phyloP scores from a whole-genome alignment of 2,888 invertebrate species.

The Stenichneumon culpator region DNA sequence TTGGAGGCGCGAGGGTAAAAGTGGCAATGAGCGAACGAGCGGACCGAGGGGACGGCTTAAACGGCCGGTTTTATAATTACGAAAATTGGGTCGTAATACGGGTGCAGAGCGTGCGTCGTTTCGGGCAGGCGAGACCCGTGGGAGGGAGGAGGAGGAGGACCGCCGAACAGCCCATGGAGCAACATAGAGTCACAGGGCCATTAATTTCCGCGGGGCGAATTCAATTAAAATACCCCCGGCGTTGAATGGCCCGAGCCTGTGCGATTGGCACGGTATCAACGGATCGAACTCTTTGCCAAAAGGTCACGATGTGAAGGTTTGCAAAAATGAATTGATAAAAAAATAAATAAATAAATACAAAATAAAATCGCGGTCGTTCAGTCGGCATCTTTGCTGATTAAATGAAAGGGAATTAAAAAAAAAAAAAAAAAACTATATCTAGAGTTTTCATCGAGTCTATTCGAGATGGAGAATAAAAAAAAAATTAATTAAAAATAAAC shows the following conservation, averaged over 20 bases:
- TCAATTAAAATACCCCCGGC: conserved; percentile 71
- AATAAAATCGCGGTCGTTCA: neutral
- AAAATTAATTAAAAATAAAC: neutral
- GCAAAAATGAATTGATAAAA: neutral
- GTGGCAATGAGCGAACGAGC: conserved; percentile 17
- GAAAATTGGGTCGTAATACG: conserved; percentile 71
- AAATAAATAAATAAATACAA: neutral
- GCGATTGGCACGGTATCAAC: conserved; percentile 63
- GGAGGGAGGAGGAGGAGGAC: neutral
- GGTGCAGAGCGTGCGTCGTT: conserved; percentile 51
- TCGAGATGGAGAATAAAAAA: conserved; percentile 1
- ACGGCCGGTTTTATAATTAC: conserved; percentile 72
- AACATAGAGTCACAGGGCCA: conserved; percentile 44
- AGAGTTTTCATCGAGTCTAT: neutral
- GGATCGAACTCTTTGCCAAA: conserved; percentile 52
- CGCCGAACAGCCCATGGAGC: neutral
- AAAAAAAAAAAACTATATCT: neutral
- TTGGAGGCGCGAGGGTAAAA: conserved; percentile 15
- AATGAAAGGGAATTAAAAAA: neutral
- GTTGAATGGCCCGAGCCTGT: conserved; percentile 27
- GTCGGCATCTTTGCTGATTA: neutral
- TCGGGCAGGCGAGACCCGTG: conserved; percentile 8
- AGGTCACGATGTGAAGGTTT: conserved; percentile 30
- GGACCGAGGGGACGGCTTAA: conserved; percentile 48
- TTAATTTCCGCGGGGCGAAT: conserved; percentile 70